phyloP scores from a whole-genome alignment of 2,888 invertebrate genomes.

The Drosophila borborema region DNA sequence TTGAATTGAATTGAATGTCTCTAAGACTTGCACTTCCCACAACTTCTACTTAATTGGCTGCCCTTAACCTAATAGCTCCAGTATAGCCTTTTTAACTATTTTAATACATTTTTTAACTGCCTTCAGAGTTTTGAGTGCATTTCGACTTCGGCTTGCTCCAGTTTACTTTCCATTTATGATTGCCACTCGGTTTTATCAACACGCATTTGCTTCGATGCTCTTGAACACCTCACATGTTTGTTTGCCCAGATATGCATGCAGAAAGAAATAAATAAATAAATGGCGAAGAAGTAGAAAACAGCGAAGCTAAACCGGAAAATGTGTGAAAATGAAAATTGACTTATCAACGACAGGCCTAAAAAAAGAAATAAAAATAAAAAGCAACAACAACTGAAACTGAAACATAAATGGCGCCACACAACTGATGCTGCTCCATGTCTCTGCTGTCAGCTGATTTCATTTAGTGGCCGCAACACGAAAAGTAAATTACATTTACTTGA shows the following conservation, averaged over 20 bases:
- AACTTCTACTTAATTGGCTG: not conserved
- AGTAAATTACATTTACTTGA: conserved; percentile 52
- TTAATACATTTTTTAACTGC: too few relatives aligned
- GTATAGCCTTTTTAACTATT: not conserved
- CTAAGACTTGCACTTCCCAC: not conserved
- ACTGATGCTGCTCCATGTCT: not conserved
- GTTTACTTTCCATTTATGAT: conserved; percentile 18
- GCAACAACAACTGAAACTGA: not conserved
- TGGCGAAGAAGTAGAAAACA: not conserved
- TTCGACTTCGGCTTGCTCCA: conserved; percentile 13
- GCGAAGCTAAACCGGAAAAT: conserved; percentile 38
- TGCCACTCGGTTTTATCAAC: conserved; percentile 55
- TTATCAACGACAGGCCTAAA: conserved; percentile 21
- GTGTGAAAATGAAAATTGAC: conserved; percentile 60
- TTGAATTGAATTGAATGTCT: not conserved
- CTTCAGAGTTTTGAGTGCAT: conserved; percentile 16
- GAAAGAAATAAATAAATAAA: not conserved
- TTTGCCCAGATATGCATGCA: conserved; percentile 48
- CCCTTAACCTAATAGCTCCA: too few relatives aligned
- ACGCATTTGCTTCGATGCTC: conserved; percentile 32
- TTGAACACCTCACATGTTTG: conserved; percentile 43
- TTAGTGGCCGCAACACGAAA: conserved; percentile 27
- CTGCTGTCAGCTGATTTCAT: conserved; percentile 36
- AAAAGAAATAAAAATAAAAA: not conserved
- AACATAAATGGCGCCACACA: conserved; percentile 3